Base-by-base conservation (phyloP, 2,113 vertebrate species). In the Chamaetylas fuelleborni region DNA sequence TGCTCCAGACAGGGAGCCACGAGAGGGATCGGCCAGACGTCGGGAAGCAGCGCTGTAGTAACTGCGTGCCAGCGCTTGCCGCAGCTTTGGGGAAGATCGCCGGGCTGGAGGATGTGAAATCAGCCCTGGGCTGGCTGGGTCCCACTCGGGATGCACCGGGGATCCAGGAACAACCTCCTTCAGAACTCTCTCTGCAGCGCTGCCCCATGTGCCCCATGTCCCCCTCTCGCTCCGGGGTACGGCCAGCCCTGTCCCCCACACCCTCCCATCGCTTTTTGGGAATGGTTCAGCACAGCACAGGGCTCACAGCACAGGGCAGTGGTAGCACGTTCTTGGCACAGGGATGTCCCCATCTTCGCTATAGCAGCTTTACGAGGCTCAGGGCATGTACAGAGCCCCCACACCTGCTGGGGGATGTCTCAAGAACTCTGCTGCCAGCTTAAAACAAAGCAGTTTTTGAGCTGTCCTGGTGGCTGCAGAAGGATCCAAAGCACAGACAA, bases 21-120 rank as follows among this genome's bases (percentile, higher is more conserved):
- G 1, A 14, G 24, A 26, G 48, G 62, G 5, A 4, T 0, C 8
- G 33, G 40, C 38, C 19, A 7, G 19, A 3, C 2, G 5, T 6
- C 0, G 26, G 88, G 51, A 22, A 54, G 65, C 4, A 3, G 47
- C 3, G 0, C 8, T 2, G 65, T 1, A 7, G 58, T 2, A 9
- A 38, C 57, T 18, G 66, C 1, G 17, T 19, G n/a, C 15, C 31
- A 5, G 79, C 74, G 25, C 2, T 51, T 36, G 24, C 73, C 1
- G 12, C 45, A 33, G 91, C 80, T 57, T 56, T 25, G 72, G 72
- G 65, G 69, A 57, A 45, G 74, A 22, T 54, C 1, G 9, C 28
- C 11, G 57, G 43, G 86, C 56, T 34, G 80, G 18, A 47, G 71
- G 87, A 51, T 58, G 82, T 20, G 80, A 36, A 72, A 36, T 47